Evolutionary conservation across 2,113 vertebrate genomes (phyloP).

Genomic region (Lepus timidus): DNA sequence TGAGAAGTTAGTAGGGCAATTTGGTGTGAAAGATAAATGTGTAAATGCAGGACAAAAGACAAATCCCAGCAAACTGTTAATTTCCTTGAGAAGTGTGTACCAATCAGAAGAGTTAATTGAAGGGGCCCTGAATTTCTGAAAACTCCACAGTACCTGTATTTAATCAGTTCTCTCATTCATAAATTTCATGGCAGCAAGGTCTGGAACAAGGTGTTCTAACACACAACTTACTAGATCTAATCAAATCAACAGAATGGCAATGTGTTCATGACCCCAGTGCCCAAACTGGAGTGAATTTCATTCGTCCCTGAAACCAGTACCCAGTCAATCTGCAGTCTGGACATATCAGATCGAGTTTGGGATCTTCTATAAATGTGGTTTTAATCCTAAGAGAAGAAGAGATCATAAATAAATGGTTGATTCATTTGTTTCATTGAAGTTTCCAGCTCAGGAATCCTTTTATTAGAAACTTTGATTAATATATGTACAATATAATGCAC

Average conservation of each 20-base stretch:
- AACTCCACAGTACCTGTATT: background rate
- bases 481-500: background rate
- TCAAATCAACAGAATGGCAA: background rate
- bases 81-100: background rate
- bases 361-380: background rate
- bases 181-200: background rate
- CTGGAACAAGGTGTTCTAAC: background rate
- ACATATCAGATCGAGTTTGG: background rate
- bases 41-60: background rate
- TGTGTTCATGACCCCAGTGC: background rate
- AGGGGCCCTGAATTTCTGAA: background rate
- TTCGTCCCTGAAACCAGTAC: background rate
- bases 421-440: background rate
- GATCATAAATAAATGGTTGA: background rate
- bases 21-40: slow-evolving; percentile 24
- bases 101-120: background rate
- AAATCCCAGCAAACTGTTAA: background rate
- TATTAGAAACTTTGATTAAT: background rate
- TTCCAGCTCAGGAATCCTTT: background rate
- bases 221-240: background rate
- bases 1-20: slow-evolving; percentile 13
- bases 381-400: slow-evolving; percentile 31
- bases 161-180: background rate
- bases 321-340: background rate
- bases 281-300: background rate